Evolutionary conservation across 1,140 invertebrate genomes (phyloP).

Genomic region (Nasonia giraulti): DNA sequence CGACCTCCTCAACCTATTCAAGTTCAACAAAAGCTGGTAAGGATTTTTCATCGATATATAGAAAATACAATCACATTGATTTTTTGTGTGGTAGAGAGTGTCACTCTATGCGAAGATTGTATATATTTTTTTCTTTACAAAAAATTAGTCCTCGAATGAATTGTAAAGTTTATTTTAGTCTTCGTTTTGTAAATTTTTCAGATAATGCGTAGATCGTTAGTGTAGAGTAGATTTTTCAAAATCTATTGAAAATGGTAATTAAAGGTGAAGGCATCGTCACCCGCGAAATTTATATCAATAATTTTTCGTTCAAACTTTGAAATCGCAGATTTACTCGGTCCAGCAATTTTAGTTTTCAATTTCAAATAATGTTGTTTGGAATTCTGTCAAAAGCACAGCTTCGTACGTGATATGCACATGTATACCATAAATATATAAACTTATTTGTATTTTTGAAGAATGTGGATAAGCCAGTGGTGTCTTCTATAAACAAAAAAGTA

Average conservation of each 20-base stretch:
- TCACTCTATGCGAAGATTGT: too few relatives aligned
- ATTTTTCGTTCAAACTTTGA: too few relatives aligned
- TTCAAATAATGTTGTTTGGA: background rate
- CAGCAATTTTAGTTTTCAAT: background rate
- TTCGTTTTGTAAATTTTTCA: too few relatives aligned
- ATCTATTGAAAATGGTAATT: background rate
- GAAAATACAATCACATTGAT: too few relatives aligned
- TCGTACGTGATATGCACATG: background rate
- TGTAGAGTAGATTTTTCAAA: background rate
- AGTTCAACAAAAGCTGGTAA: slow-evolving; percentile 71
- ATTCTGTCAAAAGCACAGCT: slow-evolving; percentile 16
- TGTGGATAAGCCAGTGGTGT: slow-evolving; percentile 37
- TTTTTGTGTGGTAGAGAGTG: too few relatives aligned
- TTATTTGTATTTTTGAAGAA: slow-evolving; percentile 48
- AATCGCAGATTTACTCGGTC: too few relatives aligned
- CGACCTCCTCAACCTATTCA: slow-evolving; percentile 68
- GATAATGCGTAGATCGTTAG: background rate
- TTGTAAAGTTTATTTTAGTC: too few relatives aligned
- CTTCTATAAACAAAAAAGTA: slow-evolving; percentile 48
- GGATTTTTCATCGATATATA: slow-evolving; percentile 24
- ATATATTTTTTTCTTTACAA: too few relatives aligned
- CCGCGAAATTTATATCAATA: too few relatives aligned
- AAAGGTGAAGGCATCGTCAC: background rate
- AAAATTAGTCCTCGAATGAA: too few relatives aligned
- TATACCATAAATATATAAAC: slow-evolving; percentile 22